Percentiles rank a stretch among this genome's conserved stretches.
Evolutionary conservation across 1,140 invertebrate species (phyloP).

Genomic region (Capitella teleta): DNA sequence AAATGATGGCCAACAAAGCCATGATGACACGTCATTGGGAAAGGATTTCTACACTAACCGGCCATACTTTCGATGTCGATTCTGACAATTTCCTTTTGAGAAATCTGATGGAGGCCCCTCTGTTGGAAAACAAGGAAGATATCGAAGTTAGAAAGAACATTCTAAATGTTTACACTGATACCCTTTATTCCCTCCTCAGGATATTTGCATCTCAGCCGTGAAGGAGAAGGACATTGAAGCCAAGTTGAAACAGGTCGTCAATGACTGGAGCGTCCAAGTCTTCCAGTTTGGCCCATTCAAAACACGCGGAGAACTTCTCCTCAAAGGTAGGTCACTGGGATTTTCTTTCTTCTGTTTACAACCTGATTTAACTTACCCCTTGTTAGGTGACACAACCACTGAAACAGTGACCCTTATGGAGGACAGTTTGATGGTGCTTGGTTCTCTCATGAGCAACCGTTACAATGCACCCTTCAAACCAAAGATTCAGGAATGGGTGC

Average conservation of each 20-base stretch:
- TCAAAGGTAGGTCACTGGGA: constrained; percentile 58
- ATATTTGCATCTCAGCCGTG: constrained; percentile 95
- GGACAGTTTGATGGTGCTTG: constrained; percentile 90
- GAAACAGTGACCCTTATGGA: constrained; percentile 90
- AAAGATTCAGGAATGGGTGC: constrained; percentile 92
- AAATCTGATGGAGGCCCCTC: constrained; percentile 85
- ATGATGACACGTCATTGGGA: constrained; percentile 96
- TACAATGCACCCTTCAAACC: constrained; percentile 97
- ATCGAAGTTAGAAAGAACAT: constrained; percentile 68
- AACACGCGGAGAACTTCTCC: constrained; percentile 79
- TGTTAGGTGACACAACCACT: constrained; percentile 46
- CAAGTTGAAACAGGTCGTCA: constrained; percentile 84
- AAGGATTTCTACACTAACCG: constrained; percentile 80
- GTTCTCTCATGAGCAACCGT: constrained; percentile 80
- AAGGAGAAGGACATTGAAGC: constrained; percentile 98
- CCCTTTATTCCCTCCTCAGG: too few species aligned
- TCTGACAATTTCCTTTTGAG: constrained; percentile 88
- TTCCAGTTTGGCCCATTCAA: constrained; percentile 92
- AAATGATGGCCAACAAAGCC: constrained; percentile 94
- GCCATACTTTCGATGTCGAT: constrained; percentile 81
- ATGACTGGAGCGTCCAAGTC: constrained; percentile 88
- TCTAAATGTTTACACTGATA: too few species aligned
- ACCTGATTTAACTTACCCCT: neutral
- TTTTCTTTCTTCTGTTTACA: too few species aligned
- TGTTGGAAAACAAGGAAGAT: constrained; percentile 87